Percentiles rank a stretch among this genome's conserved stretches.
phyloP scores from a whole-genome alignment of 2,888 invertebrate genomes.

The Sphaerophoria taeniata region DNA sequence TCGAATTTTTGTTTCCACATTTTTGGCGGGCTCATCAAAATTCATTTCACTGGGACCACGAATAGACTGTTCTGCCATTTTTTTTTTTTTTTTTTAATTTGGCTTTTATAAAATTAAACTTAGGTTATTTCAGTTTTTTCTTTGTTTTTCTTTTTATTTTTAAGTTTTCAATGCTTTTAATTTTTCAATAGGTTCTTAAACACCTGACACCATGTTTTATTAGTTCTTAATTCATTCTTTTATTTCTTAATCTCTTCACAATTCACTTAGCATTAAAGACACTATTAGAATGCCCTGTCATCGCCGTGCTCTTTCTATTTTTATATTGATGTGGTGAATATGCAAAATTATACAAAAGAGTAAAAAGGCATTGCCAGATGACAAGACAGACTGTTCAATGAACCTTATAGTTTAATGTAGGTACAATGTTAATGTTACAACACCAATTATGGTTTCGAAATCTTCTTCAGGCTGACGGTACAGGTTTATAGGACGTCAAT shows the following conservation, averaged over 20 bases:
- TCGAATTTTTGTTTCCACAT: slow-evolving; percentile 43
- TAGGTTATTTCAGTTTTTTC: not conserved
- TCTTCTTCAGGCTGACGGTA: no score
- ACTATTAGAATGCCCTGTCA: slow-evolving; percentile 1
- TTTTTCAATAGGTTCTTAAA: not conserved
- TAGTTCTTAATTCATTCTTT: not conserved
- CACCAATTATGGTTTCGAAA: no score
- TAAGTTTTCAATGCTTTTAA: not conserved
- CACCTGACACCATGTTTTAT: slow-evolving; percentile 37
- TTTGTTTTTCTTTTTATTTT: not conserved
- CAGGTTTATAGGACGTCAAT: no score
- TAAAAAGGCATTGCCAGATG: slow-evolving; percentile 2
- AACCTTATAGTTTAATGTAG: not conserved
- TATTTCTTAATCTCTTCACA: not conserved
- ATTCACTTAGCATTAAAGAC: no score
- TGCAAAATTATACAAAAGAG: not conserved
- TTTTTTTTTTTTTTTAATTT: not conserved
- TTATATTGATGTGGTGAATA: slow-evolving; percentile 6
- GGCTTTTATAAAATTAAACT: not conserved
- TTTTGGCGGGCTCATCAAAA: slow-evolving; percentile 40
- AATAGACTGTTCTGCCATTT: slow-evolving; percentile 36
- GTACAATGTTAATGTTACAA: no score
- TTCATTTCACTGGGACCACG: slow-evolving; percentile 36
- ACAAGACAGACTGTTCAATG: slow-evolving; percentile 12
- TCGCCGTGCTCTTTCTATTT: not conserved